Evolutionary conservation across 2,797 vertebrate species (phyloP), one percentile per base, ranked within the genome.

Genomic region (Propithecus perrieri): DNA sequence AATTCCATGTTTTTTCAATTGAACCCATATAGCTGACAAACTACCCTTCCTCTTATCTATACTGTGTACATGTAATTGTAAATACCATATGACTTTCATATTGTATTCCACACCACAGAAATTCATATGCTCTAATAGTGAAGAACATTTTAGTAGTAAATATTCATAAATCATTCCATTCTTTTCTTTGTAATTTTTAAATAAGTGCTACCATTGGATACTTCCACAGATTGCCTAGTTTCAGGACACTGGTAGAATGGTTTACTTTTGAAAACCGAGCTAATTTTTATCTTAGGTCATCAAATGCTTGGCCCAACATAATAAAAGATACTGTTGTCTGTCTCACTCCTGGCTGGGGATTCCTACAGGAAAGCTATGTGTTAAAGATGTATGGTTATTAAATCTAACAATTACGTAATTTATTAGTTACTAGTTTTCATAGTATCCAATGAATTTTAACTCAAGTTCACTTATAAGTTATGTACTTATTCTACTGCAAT

Each of bases 261-360:
- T 84, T 91, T 61, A 33, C 2, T 41, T 84, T 67, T 24, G 13
- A 14, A 94, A 43, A 84, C 0, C 46, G 11, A 59, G 85, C 17
- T 85, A 57, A 53, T 90, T 87, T 74, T 9, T 83, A 12, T 30
- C 3, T 92, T 90, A 57, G 30, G 22, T 35, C 30, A 78, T 76
- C 8, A 90, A 83, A 85, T 71, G 1, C 10, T 69, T 87, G 12
- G 5, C 22, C 33, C 28, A 53, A 48, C 13, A 43, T 38, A 71
- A 89, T 30, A 17, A 90, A 85, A 81, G 14, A 33, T 38, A 20
- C 0, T 28, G 11, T 28, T 69, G 30, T 7, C 35, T 89, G 4
- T 89, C 8, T 9, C 1, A 0, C 0, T 35, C 7, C 38, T 61
- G 6, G 15, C 0, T 26, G 75, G 26, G 6, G 3, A 0, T 67